Percentiles rank a stretch among this genome's conserved stretches.
phyloP scores from a whole-genome alignment of 2,888 invertebrate species.

The Macrophya alboannulata region DNA sequence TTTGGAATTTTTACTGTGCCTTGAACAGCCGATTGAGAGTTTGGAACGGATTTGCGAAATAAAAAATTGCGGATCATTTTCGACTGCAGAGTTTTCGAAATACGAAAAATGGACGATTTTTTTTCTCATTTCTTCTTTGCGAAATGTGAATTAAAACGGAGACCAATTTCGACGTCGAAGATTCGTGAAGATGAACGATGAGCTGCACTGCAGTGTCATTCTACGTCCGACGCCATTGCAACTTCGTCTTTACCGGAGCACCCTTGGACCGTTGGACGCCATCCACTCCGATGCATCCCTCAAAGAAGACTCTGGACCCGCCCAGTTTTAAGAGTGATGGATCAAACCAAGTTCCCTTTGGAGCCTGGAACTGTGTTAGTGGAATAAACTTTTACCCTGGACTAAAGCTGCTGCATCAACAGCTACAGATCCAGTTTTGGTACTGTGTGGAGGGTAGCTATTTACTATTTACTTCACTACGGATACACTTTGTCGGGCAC shows the following conservation, averaged over 20 bases:
- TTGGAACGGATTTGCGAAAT: neutral
- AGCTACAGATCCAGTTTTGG: neutral
- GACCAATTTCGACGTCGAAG: neutral
- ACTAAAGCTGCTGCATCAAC: slow-evolving; percentile 17
- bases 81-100: neutral
- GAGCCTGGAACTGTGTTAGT: slow-evolving; percentile 73
- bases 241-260: slow-evolving; percentile 57
- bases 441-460: neutral
- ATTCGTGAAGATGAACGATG: slow-evolving; percentile 34
- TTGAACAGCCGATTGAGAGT: neutral
- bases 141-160: neutral
- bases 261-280: slow-evolving; percentile 50
- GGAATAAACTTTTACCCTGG: slow-evolving; percentile 70
- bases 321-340: slow-evolving; percentile 73
- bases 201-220: slow-evolving; percentile 18
- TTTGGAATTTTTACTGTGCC: neutral
- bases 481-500: neutral
- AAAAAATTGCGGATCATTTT: too few species aligned
- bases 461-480: neutral
- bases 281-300: slow-evolving; percentile 65
- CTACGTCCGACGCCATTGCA: slow-evolving; percentile 60
- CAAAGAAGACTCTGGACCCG: slow-evolving; percentile 63
- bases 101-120: neutral
- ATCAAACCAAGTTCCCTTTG: slow-evolving; percentile 69
- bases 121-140: neutral